phyloP scores from a whole-genome alignment of 2,113 vertebrate genomes.

The Campylomormyrus numenius region DNA sequence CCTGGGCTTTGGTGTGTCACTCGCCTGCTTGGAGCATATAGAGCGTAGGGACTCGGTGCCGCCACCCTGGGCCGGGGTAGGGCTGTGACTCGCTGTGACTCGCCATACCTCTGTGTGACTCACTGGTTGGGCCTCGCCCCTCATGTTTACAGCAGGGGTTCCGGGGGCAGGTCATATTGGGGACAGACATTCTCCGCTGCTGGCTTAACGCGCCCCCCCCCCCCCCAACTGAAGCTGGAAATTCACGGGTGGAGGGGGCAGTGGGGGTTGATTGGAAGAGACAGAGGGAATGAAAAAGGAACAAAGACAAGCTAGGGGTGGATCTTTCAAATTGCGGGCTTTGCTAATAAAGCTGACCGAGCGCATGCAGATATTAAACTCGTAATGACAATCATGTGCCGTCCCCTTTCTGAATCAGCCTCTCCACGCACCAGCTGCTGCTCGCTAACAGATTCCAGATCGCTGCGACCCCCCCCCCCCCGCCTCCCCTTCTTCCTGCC shows the following conservation, averaged over 20 bases:
- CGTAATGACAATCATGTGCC: constrained; percentile 47
- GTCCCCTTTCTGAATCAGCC: constrained; percentile 52
- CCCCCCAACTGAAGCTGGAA: background rate
- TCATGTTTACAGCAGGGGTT: background rate
- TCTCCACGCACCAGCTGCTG: constrained; percentile 50
- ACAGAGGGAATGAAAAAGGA: constrained; percentile 17
- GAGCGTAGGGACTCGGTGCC: background rate
- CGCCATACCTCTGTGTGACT: background rate
- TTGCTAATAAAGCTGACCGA: constrained; percentile 45
- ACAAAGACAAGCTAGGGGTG: constrained; percentile 21
- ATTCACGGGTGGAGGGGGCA: background rate
- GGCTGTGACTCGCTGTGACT: background rate
- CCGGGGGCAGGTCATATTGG: background rate
- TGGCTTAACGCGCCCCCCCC: too few species aligned
- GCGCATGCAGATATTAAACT: constrained; percentile 50
- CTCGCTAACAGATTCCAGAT: constrained; percentile 58
- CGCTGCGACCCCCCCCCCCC: too few species aligned
- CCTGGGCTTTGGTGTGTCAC: background rate
- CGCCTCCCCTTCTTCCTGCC: too few species aligned
- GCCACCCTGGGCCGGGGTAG: background rate
- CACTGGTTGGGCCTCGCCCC: background rate
- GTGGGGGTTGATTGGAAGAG: background rate
- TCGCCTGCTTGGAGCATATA: background rate
- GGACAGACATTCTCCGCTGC: background rate
- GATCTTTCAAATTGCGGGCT: constrained; percentile 36